Conservation (phyloP, 2,113 vertebrate genomes). For the Trematocara zebra region DNA sequence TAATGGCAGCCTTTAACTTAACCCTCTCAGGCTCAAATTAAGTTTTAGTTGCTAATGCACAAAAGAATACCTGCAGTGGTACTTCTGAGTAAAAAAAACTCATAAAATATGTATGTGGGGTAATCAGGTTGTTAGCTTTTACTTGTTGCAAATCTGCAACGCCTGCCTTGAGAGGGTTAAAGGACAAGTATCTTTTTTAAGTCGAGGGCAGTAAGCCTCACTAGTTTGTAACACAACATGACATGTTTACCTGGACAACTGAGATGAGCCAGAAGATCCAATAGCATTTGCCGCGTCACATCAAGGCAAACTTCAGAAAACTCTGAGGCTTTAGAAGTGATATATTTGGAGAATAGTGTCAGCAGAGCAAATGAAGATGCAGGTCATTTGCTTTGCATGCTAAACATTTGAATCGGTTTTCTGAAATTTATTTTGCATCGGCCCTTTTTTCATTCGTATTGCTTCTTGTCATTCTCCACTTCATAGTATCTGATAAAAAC, state of each 20-base stretch:
- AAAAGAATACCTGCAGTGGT: too few species aligned
- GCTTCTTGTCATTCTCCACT: not conserved
- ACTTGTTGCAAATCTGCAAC: too few species aligned
- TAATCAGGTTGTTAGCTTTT: too few species aligned
- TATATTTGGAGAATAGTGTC: not conserved
- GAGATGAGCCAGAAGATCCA: slow-evolving; percentile 44
- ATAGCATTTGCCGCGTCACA: slow-evolving; percentile 41
- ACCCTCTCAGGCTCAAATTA: too few species aligned
- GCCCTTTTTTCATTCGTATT: not conserved
- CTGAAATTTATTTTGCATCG: not conserved
- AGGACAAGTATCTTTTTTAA: not conserved
- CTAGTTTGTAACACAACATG: not conserved
- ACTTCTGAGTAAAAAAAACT: too few species aligned
- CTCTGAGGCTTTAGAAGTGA: not conserved
- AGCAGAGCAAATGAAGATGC: not conserved
- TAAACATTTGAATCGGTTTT: not conserved
- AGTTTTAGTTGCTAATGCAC: too few species aligned
- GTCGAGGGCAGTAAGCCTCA: slow-evolving; percentile 1
- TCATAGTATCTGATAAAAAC: not conserved
- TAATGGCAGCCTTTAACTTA: not conserved
- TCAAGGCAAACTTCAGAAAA: slow-evolving; percentile 14
- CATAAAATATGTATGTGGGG: too few species aligned
- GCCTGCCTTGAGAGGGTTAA: not conserved
- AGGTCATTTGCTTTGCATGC: not conserved
- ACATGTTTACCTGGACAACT: slow-evolving; percentile 27